Evolutionary conservation across 2,797 vertebrate genomes (phyloP).

Genomic region (Echiichthys vipera): DNA sequence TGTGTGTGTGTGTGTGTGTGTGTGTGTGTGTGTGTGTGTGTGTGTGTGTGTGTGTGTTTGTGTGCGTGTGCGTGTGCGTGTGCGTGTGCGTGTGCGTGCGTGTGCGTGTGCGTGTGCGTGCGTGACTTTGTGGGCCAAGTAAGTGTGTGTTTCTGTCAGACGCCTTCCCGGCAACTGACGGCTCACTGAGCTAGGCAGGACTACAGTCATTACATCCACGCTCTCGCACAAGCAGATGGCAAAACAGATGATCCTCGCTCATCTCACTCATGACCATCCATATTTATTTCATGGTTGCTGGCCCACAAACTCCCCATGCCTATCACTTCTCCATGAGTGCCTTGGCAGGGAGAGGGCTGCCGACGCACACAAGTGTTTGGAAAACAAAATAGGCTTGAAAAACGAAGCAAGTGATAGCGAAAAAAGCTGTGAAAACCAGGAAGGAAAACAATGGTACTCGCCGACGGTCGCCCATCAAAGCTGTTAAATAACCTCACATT

Average conservation of each 20-base stretch:
- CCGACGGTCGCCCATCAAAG: constrained; percentile 72
- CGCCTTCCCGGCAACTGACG: constrained; percentile 67
- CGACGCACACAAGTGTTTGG: constrained; percentile 80
- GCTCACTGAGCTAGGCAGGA: constrained; percentile 78
- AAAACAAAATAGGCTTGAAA: constrained; percentile 80
- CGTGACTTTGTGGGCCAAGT: constrained; percentile 44
- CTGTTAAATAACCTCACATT: constrained; percentile 84
- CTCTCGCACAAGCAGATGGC: constrained; percentile 86
- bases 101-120: constrained; percentile 41
- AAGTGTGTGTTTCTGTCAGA: constrained; percentile 65
- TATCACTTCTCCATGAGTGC: constrained; percentile 81
- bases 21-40: constrained; percentile 31
- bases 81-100: constrained; percentile 25
- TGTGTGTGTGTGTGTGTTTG: constrained; percentile 50
- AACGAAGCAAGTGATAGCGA: constrained; percentile 67
- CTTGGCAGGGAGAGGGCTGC: constrained; percentile 75
- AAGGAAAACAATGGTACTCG: constrained; percentile 65
- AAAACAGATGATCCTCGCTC: constrained; percentile 88
- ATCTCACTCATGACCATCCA: constrained; percentile 87
- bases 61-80: constrained; percentile 44
- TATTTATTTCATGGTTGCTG: constrained; percentile 90
- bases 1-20: constrained; percentile 60
- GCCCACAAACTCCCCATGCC: constrained; percentile 81
- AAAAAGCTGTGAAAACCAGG: constrained; percentile 67
- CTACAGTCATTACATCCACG: constrained; percentile 81